Base-by-base conservation (phyloP, 2,797 vertebrate genomes). In the Nannoperca obscura region DNA sequence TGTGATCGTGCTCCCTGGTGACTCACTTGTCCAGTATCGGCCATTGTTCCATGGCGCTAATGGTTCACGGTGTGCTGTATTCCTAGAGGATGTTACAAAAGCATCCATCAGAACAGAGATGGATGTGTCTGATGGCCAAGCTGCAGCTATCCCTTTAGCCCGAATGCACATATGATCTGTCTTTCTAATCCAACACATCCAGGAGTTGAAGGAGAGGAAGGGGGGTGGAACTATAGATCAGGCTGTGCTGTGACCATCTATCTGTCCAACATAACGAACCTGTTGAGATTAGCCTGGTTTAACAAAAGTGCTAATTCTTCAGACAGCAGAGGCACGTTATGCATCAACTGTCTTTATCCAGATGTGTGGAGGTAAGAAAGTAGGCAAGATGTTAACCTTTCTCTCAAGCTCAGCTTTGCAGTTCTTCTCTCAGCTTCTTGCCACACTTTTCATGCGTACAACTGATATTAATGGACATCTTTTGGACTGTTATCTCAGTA, bases 1-100 rank as follows among this genome's bases (percentile, higher is more conserved):
- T 15, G 62, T 9, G 24, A 44, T 64, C 72, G 44, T 6, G 27
- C 36, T 74, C 40, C 13, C 76, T 30, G 53, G 61, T 54, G 80
- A 80, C 85, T 90, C 82, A 66, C 66, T 55, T 68, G 36, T 86
- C 80, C 72, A 22, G 72, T 82, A 87, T 90, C 88, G 17, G 82
- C 91, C 91, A 88, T 86, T 50, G 76, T 85, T 88, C 75, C 68
- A 8, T 27, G 57, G 9, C 67, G 52, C 80, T 93, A 93, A 94
- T 93, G 91, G 84, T 59, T 88, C 92, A 30, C 90, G 75, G n/a
- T 46, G 3, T 20, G 76, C 49, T 34, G 78, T 80, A 22, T 72
- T 78, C 50, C 49, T 49, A 13, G 19, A 78, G 54, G 79, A 77
- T 66, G 60, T 83, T 71, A 69, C 44, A 59, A 49, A 82, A 40